Evolutionary conservation across 2,888 invertebrate genomes (phyloP).

Genomic region (Patella pellucida): DNA sequence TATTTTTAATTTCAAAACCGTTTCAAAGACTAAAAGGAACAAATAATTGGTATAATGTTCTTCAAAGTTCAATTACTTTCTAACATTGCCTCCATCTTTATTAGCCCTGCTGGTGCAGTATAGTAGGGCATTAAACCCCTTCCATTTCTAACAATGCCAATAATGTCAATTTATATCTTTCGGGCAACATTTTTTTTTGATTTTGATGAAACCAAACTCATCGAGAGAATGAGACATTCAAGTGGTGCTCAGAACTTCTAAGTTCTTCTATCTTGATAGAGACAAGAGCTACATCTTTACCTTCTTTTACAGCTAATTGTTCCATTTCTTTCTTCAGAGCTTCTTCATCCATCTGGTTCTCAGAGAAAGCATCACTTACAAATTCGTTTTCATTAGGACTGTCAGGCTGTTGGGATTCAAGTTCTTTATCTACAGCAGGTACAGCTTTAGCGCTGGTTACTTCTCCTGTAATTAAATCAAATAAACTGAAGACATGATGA

Average conservation of each 20-base stretch:
- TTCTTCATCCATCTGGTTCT: constrained; percentile 70
- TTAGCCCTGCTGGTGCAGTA: no score
- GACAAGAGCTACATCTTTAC: constrained; percentile 16
- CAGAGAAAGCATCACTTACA: constrained; percentile 82
- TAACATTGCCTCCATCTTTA: no score
- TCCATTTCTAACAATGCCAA: no score
- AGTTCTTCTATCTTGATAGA: not conserved
- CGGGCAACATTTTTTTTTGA: constrained; percentile 1
- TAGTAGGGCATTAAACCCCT: no score
- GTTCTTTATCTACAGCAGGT: not conserved
- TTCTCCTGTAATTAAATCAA: no score
- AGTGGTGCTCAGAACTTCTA: not conserved
- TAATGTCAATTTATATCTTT: no score
- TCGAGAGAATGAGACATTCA: no score
- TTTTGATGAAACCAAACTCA: no score
- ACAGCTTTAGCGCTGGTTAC: not conserved
- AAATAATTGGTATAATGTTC: no score
- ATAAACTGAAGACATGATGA: no score
- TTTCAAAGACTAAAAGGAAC: not conserved
- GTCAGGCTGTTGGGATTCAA: not conserved
- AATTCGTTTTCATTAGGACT: constrained; percentile 76
- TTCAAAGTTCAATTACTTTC: no score
- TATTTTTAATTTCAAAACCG: not conserved
- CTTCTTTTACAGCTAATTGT: constrained; percentile 78
- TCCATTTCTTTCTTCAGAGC: constrained; percentile 78